Conservation (phyloP, 1,140 invertebrate species). For the Zelostemma sp. region DNA sequence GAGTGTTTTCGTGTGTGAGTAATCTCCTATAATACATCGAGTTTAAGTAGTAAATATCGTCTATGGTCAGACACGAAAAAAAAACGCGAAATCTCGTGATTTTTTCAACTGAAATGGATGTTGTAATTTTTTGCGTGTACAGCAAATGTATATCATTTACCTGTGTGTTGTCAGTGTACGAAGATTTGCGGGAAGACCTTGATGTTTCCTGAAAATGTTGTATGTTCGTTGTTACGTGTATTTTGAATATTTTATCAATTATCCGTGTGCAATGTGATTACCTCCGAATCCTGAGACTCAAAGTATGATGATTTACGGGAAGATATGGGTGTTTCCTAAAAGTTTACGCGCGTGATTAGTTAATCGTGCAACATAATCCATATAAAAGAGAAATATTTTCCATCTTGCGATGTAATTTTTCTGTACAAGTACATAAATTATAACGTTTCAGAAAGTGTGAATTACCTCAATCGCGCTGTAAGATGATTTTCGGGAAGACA, state of each 20-base stretch:
- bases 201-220: conserved; percentile 21
- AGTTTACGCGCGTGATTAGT: not conserved
- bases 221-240: not conserved
- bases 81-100: too few relatives aligned
- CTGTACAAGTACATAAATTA: conserved; percentile 3
- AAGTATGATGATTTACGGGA: conserved; percentile 10
- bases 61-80: too few relatives aligned
- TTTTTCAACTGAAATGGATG: too few relatives aligned
- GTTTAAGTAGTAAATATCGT: too few relatives aligned
- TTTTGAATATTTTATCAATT: not conserved
- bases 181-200: conserved; percentile 15
- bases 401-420: not conserved
- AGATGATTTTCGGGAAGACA: conserved; percentile 7
- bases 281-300: conserved; percentile 8
- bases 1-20: too few relatives aligned
- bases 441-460: too few relatives aligned
- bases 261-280: conserved; percentile 11
- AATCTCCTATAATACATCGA: too few relatives aligned
- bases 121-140: too few relatives aligned
- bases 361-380: not conserved
- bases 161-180: conserved; percentile 12
- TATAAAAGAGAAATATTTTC: not conserved
- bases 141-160: conserved; percentile 24
- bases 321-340: conserved; percentile 3
- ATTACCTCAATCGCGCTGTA: not conserved